Base-by-base conservation (phyloP, 2,888 invertebrate genomes). In the Microplitis deprimator region DNA sequence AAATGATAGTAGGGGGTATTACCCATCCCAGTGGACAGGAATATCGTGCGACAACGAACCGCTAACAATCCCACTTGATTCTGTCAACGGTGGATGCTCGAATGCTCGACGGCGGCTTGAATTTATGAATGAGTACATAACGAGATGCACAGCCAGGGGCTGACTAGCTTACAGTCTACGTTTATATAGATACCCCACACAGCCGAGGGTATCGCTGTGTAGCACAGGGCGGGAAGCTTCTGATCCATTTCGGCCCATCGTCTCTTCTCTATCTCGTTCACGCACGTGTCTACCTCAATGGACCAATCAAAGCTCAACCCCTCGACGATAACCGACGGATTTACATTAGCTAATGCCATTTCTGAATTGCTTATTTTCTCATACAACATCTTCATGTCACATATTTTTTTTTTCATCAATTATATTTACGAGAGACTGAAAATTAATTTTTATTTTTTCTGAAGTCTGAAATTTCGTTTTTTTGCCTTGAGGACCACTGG, bases 261-360 rank as follows among this genome's bases (percentile, higher is more conserved):
- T 83, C 84, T 84, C 84, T 77, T 81, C 80, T 78, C 81, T 85
- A 85, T 79, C 78, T 77, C 70, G 50, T 78, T 79, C 62, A 65
- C 80, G 82, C 83, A 82, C 83, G 85, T 85, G 88, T 88, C 88
- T 87, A 86, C 86, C 87, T 89, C 89, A 89, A 90, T 90, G 88
- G 89, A 89, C 89, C 89, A 90, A 90, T 90, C 89, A 90, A 88
- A 88, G 85, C 86, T 87, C 85, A 85, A 88, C 88, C 89, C 73
- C 65, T 64, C 65, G 20, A 65, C 29, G 41, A 67, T 64, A 73
- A 65, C 38, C 13, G 20, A 41, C n/a, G 67, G 59, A 67, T 29
- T 64, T n/a, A 78, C 78, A 85, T 86, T 85, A 85, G 83, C 81
- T 80, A 83, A 85, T 81, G 79, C 77, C 74, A 60, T 78, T 79